Conservation (phyloP, 2,888 invertebrate species). For the Calameuta idolon region DNA sequence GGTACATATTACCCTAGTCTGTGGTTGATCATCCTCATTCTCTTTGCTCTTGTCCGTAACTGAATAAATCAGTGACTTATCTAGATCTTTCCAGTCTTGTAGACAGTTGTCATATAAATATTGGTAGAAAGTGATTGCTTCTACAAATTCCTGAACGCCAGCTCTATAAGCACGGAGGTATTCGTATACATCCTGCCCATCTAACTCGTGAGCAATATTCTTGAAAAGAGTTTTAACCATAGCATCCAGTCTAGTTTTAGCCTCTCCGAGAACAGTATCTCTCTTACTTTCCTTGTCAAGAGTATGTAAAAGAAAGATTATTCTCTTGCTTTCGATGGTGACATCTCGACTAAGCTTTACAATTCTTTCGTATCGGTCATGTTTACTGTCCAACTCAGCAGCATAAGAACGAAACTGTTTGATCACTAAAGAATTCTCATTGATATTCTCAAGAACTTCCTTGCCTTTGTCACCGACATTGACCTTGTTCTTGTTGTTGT, state of each 20-base stretch:
- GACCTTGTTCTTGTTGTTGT: conserved; percentile 42
- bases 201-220: conserved; percentile 80
- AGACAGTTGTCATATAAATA: conserved; percentile 74
- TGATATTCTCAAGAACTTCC: conserved; percentile 65
- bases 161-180: conserved; percentile 76
- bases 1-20: conserved; percentile 42
- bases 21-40: conserved; percentile 30
- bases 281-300: conserved; percentile 73
- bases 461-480: conserved; percentile 66
- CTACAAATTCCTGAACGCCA: conserved; percentile 85
- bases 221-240: conserved; percentile 74
- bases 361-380: conserved; percentile 86
- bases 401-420: conserved; percentile 76
- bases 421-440: conserved; percentile 70
- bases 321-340: conserved; percentile 90
- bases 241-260: conserved; percentile 75
- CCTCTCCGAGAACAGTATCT: conserved; percentile 72
- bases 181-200: conserved; percentile 77
- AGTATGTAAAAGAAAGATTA: conserved; percentile 88
- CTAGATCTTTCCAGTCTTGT: conserved; percentile 72
- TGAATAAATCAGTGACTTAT: conserved; percentile 69
- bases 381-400: conserved; percentile 77
- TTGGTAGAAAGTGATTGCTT: conserved; percentile 84
- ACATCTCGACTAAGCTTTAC: conserved; percentile 86
- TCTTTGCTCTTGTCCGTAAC: conserved; percentile 21